phyloP scores from a whole-genome alignment of 2,113 vertebrate genomes.

The Tragelaphus scriptus region DNA sequence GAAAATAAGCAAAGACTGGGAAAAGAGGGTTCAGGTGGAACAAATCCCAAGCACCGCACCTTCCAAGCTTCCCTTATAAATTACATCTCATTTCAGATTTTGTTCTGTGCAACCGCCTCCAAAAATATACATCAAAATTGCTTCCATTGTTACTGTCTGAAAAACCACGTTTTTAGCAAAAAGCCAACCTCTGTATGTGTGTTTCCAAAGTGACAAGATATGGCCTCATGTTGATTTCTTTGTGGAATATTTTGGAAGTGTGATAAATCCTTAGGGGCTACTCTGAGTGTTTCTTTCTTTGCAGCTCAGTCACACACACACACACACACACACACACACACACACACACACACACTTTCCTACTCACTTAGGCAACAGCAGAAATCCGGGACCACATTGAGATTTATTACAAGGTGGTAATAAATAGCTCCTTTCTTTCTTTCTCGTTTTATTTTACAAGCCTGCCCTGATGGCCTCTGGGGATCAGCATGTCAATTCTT shows the following conservation, averaged over 20 bases:
- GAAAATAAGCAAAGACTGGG: not conserved
- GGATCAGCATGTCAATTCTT: slow-evolving; percentile 76
- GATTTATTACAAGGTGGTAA: not conserved
- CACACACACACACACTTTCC: not conserved
- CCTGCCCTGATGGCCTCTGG: slow-evolving; percentile 78
- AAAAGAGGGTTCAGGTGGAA: not conserved
- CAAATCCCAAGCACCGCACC: not conserved
- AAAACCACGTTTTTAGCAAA: slow-evolving; percentile 56
- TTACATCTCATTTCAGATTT: slow-evolving; percentile 2
- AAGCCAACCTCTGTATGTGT: slow-evolving; percentile 24
- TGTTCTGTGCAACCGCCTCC: slow-evolving; percentile 45
- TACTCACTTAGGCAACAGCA: not conserved
- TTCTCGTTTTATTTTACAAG: slow-evolving; percentile 60
- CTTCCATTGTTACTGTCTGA: slow-evolving; percentile 27
- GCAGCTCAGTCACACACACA: not conserved
- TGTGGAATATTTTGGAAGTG: slow-evolving; percentile 29
- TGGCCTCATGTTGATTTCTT: slow-evolving; percentile 43
- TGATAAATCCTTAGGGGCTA: slow-evolving; percentile 27
- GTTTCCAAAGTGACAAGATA: slow-evolving; percentile 44
- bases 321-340: not conserved
- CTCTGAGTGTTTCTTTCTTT: not conserved
- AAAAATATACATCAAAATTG: slow-evolving; percentile 50
- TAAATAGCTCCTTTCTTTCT: not conserved
- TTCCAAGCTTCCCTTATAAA: slow-evolving; percentile 31
- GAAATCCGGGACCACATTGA: slow-evolving; percentile 13